Base-by-base conservation (phyloP, 2,113 vertebrate species). In the Benitochromis conjunctus region DNA sequence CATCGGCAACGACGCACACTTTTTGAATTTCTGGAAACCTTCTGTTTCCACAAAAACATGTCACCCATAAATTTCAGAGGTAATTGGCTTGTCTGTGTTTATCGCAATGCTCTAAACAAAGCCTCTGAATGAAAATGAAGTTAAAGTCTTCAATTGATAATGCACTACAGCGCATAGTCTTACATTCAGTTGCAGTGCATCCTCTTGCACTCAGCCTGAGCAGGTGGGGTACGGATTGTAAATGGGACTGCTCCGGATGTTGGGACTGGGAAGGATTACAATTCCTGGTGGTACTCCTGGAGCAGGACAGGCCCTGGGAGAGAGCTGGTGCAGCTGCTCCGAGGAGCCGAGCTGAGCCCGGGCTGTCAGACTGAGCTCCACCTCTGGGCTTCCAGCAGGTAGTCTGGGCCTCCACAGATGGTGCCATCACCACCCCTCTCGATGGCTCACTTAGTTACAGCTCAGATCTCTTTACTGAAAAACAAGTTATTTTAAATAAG, bases 331-430 rank as follows among this genome's bases (percentile, higher is more conserved):
- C 92, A 94, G 90, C 93, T 95, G 94, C 94, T 94, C 93, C 55
- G 78, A 90, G 91, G 89, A 94, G 90, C 83, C 4, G 89, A 81
- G 94, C 90, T 82, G 91, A 92, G 93, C 90, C 85, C 89, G 56
- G 91, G 92, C 94, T 95, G 95, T 95, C 94, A 94, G 92, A 69
- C 89, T 89, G 89, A 92, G 92, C 94, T 94, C 94, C 95, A 94
- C 95, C 95, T 94, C 93, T 94, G 92, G 92, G 94, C 92, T 84
- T 92, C 90, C 93, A 95, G 94, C 93, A 96, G 94, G 94, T 94
- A 95, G 87, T 86, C 66, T 85, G 79, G 89, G 92, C 87, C 81
- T 89, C 91, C 87, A 87, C 95, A 95, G 94, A 96, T 96, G 95
- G 95, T 88, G 92, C 74, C 53, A 86, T 83, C 90, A 88, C 89